Percentiles rank a stretch among this genome's conserved stretches.
These are phyloP conservation scores for Rhimphoctona megacephalus DNA, from an alignment of 2,888 invertebrate species.

Conservation along the genomic window DNA sequence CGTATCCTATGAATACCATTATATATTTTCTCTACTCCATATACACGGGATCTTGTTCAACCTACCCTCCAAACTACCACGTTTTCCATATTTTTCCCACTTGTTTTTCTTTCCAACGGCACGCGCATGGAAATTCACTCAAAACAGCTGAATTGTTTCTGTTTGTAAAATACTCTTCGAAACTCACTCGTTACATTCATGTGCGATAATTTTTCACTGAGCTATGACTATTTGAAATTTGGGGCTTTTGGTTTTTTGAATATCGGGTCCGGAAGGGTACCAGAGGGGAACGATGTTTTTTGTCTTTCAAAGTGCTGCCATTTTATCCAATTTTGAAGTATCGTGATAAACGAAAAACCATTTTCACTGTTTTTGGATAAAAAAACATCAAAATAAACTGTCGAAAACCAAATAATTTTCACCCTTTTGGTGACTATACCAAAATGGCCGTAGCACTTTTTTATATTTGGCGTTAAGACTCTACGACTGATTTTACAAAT, in stretches of 20 bases:
- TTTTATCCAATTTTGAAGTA: too few relatives aligned
- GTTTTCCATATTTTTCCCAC: constrained; percentile 70
- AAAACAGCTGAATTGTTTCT: constrained; percentile 24
- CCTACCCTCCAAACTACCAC: constrained; percentile 57
- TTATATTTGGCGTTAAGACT: too few relatives aligned
- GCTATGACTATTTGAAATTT: not conserved
- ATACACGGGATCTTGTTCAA: constrained; percentile 41
- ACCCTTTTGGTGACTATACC: too few relatives aligned
- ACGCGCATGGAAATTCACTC: constrained; percentile 36
- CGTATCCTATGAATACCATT: constrained; percentile 78
- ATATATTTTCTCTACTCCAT: constrained; percentile 49
- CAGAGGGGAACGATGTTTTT: not conserved
- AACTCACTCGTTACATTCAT: not conserved
- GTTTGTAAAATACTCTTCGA: not conserved
- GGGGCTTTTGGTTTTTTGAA: not conserved
- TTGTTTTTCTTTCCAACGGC: constrained; percentile 54
- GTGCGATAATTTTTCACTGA: not conserved
- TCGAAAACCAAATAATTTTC: too few relatives aligned
- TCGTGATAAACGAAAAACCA: too few relatives aligned
- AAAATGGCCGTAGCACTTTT: too few relatives aligned
- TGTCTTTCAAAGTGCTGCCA: not conserved
- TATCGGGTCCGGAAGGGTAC: not conserved
- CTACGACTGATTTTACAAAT: not conserved
- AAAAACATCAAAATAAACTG: too few relatives aligned
- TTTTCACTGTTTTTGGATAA: too few relatives aligned